Percentiles rank a stretch among this genome's conserved stretches.
These are phyloP conservation scores for Heteromyza rotundicornis DNA, from an alignment of 2,888 invertebrate species.

Conservation along the genomic window DNA sequence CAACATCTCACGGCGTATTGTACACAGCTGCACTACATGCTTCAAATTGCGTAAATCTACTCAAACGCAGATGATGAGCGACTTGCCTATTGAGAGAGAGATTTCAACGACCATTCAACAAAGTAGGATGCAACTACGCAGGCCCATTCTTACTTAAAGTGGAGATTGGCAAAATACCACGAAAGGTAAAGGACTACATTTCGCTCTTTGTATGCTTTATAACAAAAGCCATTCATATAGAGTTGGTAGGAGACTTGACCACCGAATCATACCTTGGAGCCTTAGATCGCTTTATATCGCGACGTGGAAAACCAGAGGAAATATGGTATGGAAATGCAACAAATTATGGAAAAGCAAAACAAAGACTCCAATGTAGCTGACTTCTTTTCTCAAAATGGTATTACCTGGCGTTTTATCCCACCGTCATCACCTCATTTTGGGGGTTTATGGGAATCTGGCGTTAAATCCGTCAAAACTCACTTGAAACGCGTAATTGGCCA, in stretches of 20 bases:
- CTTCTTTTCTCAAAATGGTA: slow-evolving; percentile 9
- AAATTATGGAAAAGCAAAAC: slow-evolving; percentile 14
- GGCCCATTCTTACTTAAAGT: slow-evolving; percentile 9
- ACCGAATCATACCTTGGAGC: not conserved
- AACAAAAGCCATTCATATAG: slow-evolving; percentile 19
- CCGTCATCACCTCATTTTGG: slow-evolving; percentile 18
- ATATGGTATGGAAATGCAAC: no score
- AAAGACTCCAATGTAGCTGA: slow-evolving; percentile 9
- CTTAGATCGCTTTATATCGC: slow-evolving; percentile 8
- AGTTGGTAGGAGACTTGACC: slow-evolving; percentile 9
- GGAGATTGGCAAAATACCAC: slow-evolving; percentile 9
- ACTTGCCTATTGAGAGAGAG: slow-evolving; percentile 10
- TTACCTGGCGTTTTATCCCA: slow-evolving; percentile 17
- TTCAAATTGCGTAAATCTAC: slow-evolving; percentile 8
- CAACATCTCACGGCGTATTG: slow-evolving; percentile 11
- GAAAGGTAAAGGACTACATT: slow-evolving; percentile 9
- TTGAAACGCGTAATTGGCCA: no score
- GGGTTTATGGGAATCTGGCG: slow-evolving; percentile 18
- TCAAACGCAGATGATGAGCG: slow-evolving; percentile 16
- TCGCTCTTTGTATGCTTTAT: slow-evolving; percentile 14
- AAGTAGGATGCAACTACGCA: slow-evolving; percentile 10
- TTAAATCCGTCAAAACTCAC: not conserved
- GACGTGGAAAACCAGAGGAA: slow-evolving; percentile 16
- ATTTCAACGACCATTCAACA: slow-evolving; percentile 13
- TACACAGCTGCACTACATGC: slow-evolving; percentile 14